phyloP scores from a whole-genome alignment of 2,113 vertebrate genomes.

The Labrus mixtus region DNA sequence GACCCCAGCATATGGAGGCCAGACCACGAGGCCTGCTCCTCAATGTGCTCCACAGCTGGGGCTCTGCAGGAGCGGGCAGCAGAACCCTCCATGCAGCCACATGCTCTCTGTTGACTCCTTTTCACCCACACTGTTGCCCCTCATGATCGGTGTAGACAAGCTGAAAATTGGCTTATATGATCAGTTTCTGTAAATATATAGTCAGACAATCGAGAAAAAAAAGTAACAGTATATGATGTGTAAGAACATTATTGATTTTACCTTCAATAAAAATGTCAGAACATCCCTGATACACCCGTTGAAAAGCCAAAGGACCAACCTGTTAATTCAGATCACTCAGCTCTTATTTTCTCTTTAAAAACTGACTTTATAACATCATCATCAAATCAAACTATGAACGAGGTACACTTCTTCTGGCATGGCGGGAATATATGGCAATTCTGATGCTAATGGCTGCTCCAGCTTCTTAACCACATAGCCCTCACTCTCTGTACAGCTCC shows the following conservation, averaged over 20 bases:
- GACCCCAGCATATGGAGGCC: constrained; percentile 82
- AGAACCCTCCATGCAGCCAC: constrained; percentile 44
- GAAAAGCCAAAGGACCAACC: background rate
- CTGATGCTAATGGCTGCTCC: constrained; percentile 82
- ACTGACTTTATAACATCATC: background rate
- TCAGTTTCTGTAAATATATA: background rate
- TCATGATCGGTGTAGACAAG: background rate
- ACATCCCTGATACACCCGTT: no score
- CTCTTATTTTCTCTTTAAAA: constrained; percentile 2
- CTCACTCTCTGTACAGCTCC: constrained; percentile 66
- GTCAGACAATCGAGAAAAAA: background rate
- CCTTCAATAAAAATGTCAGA: no score
- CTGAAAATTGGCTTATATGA: background rate
- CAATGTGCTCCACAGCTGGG: constrained; percentile 77
- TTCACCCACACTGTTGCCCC: background rate
- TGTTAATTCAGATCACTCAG: background rate
- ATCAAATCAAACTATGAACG: constrained; percentile 25
- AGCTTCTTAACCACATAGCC: constrained; percentile 79
- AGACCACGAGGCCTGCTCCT: constrained; percentile 69
- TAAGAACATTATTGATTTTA: no score
- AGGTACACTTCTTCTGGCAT: constrained; percentile 68
- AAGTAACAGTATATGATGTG: background rate
- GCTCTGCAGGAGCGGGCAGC: constrained; percentile 62
- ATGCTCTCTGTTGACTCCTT: constrained; percentile 23
- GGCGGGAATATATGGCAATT: constrained; percentile 79